Evolutionary conservation across 1,140 invertebrate genomes (phyloP).

Genomic region (Branchinecta lindahli): DNA sequence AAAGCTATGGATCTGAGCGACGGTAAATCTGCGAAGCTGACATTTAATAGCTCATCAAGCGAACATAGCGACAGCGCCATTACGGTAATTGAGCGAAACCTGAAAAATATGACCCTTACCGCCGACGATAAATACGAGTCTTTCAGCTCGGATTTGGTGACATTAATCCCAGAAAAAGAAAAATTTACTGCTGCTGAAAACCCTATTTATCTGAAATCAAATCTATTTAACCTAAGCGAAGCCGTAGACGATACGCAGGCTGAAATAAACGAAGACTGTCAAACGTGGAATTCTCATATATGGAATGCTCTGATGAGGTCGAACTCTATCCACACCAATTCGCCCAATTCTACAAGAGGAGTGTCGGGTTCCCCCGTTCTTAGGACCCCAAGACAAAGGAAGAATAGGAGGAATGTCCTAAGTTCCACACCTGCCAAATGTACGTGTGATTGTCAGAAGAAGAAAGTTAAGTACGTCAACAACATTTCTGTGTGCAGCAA

Average conservation of each 20-base stretch:
- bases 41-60: background rate
- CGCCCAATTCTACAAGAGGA: background rate
- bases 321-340: background rate
- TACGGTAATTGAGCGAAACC: background rate
- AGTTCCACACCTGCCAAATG: no score
- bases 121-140: background rate
- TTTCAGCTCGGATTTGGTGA: background rate
- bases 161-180: background rate
- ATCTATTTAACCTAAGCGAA: background rate
- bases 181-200: background rate
- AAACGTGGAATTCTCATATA: constrained; percentile 3
- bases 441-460: no score
- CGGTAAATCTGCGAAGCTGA: background rate
- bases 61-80: background rate
- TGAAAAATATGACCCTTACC: background rate
- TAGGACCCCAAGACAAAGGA: background rate
- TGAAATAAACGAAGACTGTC: background rate
- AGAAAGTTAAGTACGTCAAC: background rate
- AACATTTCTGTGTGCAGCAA: background rate
- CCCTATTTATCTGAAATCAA: background rate
- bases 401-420: no score
- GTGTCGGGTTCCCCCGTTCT: background rate
- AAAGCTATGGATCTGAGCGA: background rate
- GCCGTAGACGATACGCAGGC: background rate
- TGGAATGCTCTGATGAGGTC: background rate